Evolutionary conservation across 2,797 vertebrate genomes (phyloP).

Genomic region (Eidolon dupreanum): DNA sequence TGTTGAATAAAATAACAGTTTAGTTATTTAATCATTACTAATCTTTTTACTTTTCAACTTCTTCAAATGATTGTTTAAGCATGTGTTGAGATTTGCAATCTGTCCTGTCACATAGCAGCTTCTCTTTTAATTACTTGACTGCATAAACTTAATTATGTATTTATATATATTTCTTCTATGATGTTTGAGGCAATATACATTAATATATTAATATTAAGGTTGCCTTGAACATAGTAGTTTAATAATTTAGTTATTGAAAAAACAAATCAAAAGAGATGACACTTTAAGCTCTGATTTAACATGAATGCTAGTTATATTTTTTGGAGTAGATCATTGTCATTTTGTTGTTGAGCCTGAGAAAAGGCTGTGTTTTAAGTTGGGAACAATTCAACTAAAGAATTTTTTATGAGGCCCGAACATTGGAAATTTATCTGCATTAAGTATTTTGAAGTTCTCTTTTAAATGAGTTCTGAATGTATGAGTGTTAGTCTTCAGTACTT

Average conservation of each 20-base stretch:
- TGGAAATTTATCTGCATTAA: neutral
- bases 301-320: neutral
- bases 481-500: neutral
- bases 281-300: neutral
- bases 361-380: constrained; percentile 25
- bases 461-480: neutral
- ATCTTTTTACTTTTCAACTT: neutral
- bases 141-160: neutral
- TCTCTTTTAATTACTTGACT: neutral
- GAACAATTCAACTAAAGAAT: neutral
- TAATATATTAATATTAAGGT: neutral
- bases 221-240: neutral
- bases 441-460: neutral
- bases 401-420: neutral
- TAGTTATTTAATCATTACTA: neutral
- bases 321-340: neutral
- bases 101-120: neutral
- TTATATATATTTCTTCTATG: neutral
- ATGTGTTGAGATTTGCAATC: neutral
- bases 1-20: neutral
- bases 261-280: constrained; percentile 13
- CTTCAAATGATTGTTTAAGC: neutral
- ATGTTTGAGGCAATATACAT: neutral
- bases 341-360: neutral
- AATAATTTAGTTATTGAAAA: constrained; percentile 26